Conservation (phyloP, 2,888 invertebrate species). For the Anticlea derivata region DNA sequence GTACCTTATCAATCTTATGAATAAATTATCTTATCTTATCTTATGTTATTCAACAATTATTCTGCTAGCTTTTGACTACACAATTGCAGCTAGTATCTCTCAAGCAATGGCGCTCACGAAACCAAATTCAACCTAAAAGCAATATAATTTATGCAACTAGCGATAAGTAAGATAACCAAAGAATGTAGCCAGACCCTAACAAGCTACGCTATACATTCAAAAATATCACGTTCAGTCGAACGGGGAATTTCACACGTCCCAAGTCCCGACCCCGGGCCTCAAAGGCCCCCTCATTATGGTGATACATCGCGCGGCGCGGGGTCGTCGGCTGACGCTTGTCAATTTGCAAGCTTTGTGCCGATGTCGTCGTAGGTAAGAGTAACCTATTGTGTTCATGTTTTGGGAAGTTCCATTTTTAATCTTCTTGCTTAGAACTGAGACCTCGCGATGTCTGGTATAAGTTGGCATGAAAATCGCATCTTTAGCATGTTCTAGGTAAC, state of each 20-base stretch:
- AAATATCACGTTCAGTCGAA: constrained; percentile 21
- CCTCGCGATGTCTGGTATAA: too few species aligned
- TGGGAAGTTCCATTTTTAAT: too few species aligned
- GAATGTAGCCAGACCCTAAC: constrained; percentile 1
- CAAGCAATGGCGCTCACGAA: too few species aligned
- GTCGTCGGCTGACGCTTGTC: constrained; percentile 35
- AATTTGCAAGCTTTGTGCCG: constrained; percentile 33
- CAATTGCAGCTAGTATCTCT: too few species aligned
- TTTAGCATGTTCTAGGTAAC: too few species aligned
- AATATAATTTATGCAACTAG: neutral
- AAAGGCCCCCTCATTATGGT: constrained; percentile 26
- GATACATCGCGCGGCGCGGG: constrained; percentile 28
- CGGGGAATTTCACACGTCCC: constrained; percentile 11
- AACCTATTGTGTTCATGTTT: constrained; percentile 1
- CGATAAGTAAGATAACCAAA: constrained; percentile 2
- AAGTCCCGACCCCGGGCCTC: neutral
- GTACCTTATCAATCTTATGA: too few species aligned
- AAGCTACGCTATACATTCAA: constrained; percentile 7
- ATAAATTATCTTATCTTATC: too few species aligned
- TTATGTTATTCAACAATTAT: too few species aligned
- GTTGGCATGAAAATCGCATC: too few species aligned
- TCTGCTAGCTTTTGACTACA: too few species aligned
- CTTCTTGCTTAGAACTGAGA: too few species aligned
- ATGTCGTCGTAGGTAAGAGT: constrained; percentile 2
- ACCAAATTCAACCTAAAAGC: neutral